phyloP scores from a whole-genome alignment of 2,113 vertebrate genomes.

The Aldabrachelys gigantea region DNA sequence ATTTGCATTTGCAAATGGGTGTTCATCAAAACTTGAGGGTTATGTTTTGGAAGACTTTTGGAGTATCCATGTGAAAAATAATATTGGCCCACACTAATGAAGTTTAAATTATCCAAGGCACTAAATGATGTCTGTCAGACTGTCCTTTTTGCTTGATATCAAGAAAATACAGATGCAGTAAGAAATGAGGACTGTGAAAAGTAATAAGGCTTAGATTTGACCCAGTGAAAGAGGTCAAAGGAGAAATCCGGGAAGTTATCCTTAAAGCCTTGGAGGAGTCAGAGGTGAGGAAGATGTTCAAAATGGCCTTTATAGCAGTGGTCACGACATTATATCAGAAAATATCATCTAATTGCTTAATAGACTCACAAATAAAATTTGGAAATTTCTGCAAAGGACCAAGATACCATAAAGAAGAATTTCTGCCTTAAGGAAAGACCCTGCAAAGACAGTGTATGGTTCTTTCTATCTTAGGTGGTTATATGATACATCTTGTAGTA shows the following conservation, averaged over 20 bases:
- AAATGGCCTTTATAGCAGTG: not conserved
- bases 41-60: not conserved
- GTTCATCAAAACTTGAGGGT: not conserved
- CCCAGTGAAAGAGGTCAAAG: not conserved
- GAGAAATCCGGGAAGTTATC: not conserved
- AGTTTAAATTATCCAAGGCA: not conserved
- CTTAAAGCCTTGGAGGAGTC: not conserved
- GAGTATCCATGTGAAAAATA: not conserved
- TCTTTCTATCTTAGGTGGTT: not conserved
- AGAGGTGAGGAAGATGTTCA: not conserved
- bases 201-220: not conserved
- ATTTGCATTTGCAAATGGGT: not conserved
- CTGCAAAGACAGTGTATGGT: not conserved
- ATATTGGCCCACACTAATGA: not conserved
- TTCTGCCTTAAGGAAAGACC: not conserved
- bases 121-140: accelerated
- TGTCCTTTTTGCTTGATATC: not conserved
- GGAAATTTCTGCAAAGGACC: not conserved
- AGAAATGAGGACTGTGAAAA: not conserved
- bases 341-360: not conserved
- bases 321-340: not conserved
- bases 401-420: not conserved
- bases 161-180: not conserved
- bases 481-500: not conserved
- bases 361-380: not conserved